phyloP scores from a whole-genome alignment of 2,113 vertebrate species.

The Poecilia latipinna region DNA sequence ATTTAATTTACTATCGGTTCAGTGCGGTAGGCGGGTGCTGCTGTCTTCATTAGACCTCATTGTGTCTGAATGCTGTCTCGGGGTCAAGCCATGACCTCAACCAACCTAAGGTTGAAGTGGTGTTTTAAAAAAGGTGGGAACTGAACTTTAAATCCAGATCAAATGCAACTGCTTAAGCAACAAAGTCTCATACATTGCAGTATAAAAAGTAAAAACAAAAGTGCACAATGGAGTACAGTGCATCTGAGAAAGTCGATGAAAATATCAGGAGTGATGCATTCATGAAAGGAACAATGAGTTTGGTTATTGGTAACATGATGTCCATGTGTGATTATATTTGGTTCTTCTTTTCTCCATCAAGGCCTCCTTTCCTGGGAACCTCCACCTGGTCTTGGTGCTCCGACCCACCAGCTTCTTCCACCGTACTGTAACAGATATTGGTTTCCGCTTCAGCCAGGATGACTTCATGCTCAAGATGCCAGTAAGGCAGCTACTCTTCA shows the following conservation, averaged over 20 bases:
- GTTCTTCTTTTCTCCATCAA: constrained; percentile 47
- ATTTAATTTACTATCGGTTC: neutral
- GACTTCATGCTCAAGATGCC: constrained; percentile 97
- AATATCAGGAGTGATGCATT: constrained; percentile 24
- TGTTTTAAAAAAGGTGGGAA: neutral
- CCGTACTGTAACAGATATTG: constrained; percentile 94
- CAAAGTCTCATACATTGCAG: too few relatives aligned
- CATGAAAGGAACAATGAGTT: neutral
- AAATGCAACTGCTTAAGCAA: too few relatives aligned
- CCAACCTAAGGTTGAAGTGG: constrained; percentile 7
- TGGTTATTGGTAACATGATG: neutral
- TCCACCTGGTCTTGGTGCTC: constrained; percentile 94
- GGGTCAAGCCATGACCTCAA: constrained; percentile 14
- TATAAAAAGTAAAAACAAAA: neutral
- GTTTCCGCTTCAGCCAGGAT: constrained; percentile 96
- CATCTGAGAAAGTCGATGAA: constrained; percentile 21
- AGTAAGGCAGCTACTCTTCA: constrained; percentile 78
- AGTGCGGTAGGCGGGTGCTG: neutral
- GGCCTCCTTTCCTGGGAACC: constrained; percentile 93
- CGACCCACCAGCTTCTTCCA: constrained; percentile 96
- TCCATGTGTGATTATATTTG: neutral
- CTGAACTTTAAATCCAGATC: too few relatives aligned
- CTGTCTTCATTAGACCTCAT: neutral
- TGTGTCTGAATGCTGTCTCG: neutral
- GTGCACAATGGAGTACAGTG: neutral